These are phyloP conservation scores for Lophochroa leadbeateri DNA, from an alignment of 2,113 vertebrate species.

Conservation along the genomic window DNA sequence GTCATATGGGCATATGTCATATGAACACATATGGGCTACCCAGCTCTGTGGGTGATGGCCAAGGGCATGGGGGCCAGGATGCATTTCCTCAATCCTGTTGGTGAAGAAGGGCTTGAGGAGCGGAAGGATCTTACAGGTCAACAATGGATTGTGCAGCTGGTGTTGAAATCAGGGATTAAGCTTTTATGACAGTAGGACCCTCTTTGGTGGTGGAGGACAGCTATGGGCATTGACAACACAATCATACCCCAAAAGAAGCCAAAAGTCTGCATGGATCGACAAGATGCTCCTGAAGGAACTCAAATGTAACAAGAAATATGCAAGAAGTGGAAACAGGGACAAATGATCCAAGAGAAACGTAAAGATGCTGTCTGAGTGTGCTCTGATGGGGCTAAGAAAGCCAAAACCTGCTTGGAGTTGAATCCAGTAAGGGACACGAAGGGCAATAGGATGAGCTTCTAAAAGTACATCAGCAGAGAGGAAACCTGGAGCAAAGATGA, in stretches of 20 bases:
- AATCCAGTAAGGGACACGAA: not conserved
- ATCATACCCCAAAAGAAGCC: not conserved
- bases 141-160: not conserved
- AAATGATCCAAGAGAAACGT: not conserved
- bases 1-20: not conserved
- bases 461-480: not conserved
- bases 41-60: rapidly evolving
- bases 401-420: not conserved
- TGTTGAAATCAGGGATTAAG: not conserved
- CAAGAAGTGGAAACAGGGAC: not conserved
- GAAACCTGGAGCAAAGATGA: not conserved
- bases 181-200: not conserved
- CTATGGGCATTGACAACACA: not conserved
- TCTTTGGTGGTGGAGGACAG: not conserved
- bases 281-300: not conserved
- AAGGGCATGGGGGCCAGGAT: not conserved
- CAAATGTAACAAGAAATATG: not conserved
- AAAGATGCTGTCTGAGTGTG: not conserved
- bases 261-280: not conserved
- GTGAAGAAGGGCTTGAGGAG: not conserved
- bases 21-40: not conserved
- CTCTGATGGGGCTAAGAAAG: not conserved
- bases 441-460: not conserved
- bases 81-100: not conserved
- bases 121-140: not conserved